These are phyloP conservation scores for Leptodactylus fuscus DNA, from an alignment of 2,113 vertebrate species.

Conservation along the genomic window DNA sequence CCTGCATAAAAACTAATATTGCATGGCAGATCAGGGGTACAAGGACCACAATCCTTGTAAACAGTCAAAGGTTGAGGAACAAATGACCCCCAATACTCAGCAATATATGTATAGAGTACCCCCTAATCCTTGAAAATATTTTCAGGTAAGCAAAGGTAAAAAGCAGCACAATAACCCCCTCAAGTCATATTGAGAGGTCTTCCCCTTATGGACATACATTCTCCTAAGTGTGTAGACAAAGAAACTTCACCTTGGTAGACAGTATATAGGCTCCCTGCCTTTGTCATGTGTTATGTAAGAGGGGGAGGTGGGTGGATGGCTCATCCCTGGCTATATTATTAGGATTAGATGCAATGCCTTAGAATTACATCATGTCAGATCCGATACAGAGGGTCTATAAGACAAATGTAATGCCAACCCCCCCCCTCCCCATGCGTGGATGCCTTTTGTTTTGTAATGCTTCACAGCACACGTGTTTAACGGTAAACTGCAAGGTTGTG, in stretches of 20 bases:
- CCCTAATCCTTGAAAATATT: neutral
- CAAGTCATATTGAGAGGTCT: neutral
- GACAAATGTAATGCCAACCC: neutral
- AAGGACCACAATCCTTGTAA: neutral
- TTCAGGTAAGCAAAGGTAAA: neutral
- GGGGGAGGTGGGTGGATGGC: conserved; percentile 24
- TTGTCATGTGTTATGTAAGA: conserved; percentile 37
- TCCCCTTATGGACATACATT: neutral
- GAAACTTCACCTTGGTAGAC: neutral
- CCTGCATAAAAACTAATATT: neutral
- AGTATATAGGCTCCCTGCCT: neutral
- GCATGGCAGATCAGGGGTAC: neutral
- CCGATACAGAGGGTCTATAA: neutral
- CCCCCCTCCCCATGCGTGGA: neutral
- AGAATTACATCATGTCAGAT: neutral
- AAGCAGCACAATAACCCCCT: neutral
- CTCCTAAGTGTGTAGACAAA: neutral
- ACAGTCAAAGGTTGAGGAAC: neutral
- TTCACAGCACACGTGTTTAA: conserved; percentile 41
- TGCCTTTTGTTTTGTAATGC: conserved; percentile 33
- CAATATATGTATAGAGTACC: neutral
- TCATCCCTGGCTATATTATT: neutral
- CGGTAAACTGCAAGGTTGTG: neutral
- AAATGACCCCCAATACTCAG: neutral
- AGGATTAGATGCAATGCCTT: neutral